Conservation (phyloP, 2,113 vertebrate species). For the Chelonoidis abingdonii region DNA sequence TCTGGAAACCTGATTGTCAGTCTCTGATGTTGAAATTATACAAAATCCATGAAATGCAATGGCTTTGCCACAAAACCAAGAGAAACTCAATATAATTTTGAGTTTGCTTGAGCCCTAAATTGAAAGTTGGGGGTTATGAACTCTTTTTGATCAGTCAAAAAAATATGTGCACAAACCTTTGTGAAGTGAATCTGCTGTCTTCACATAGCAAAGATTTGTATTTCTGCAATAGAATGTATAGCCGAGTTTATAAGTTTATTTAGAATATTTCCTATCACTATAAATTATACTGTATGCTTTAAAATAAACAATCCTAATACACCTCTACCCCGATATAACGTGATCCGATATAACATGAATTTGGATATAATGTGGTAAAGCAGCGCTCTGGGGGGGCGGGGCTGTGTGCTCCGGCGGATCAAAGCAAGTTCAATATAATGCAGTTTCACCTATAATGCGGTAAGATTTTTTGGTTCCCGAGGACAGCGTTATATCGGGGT, state of each 20-base stretch:
- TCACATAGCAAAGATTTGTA: background rate
- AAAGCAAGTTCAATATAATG: too few relatives aligned
- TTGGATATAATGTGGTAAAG: too few relatives aligned
- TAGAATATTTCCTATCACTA: background rate
- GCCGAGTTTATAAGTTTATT: slow-evolving; percentile 10
- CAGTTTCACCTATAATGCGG: too few relatives aligned
- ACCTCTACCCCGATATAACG: too few relatives aligned
- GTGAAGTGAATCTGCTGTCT: background rate
- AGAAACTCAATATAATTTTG: background rate
- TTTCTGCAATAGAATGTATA: background rate
- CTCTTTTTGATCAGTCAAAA: background rate
- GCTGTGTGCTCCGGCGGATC: too few relatives aligned
- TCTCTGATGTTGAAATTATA: background rate
- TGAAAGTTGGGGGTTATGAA: background rate
- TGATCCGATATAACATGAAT: too few relatives aligned
- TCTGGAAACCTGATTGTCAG: too few relatives aligned
- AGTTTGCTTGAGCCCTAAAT: background rate
- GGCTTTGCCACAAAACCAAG: background rate
- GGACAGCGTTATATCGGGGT: too few relatives aligned
- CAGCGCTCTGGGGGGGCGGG: too few relatives aligned
- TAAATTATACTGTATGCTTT: background rate
- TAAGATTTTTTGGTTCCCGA: too few relatives aligned
- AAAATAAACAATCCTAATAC: slow-evolving; percentile 7
- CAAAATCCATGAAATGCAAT: background rate
- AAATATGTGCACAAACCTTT: background rate